Evolutionary conservation across 2,797 vertebrate species (phyloP), one percentile per base, ranked within the genome.

Genomic region (Garrulus glandarius): DNA sequence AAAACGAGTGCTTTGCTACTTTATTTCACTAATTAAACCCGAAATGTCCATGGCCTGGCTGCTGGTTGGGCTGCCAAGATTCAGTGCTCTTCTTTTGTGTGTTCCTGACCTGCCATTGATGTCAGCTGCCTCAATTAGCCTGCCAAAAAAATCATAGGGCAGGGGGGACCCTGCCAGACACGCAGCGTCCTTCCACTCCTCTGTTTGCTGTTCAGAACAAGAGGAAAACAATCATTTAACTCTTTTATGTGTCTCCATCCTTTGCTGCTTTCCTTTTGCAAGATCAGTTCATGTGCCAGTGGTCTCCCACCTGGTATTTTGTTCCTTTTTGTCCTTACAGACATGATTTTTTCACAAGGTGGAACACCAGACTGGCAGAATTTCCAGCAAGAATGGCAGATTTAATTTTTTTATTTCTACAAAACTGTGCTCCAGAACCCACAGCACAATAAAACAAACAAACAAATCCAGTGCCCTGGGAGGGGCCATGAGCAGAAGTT

Each of bases 81-180:
- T 32, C 68, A 60, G 34, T 11, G 44, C 41, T 77, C 37, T 11
- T 44, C 46, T 82, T 93, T 91, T 92, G 84, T 85, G 59, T 27
- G 30, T 44, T 78, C 44, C 88, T 93, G 91, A 92, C 67, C 84
- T 71, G 46, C 52, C 53, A 43, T 0, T 82, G 88, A 80, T 91
- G 91, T 94, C 88, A 87, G 84, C 53, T 5, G 1, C 75, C 63
- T 74, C 84, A 70, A 89, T 49, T 22, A 84, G 46, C 46, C 64
- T 77, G 89, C 86, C 88, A 94, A 84, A 41, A 94, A 84, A 71
- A 92, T 92, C 92, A 89, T 10, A 94, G 75, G 91, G 75, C 71
- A 72, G 34, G 17, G 47, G 49, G 49, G 71, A 77, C 15, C 0
- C 6, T 91, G 94, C 92, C 94, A 96, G 84, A 64, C 81, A 89